Evolutionary conservation across 2,888 invertebrate genomes (phyloP), one percentile per base, ranked within the genome.

Genomic region (Amblyjoppa proteus): DNA sequence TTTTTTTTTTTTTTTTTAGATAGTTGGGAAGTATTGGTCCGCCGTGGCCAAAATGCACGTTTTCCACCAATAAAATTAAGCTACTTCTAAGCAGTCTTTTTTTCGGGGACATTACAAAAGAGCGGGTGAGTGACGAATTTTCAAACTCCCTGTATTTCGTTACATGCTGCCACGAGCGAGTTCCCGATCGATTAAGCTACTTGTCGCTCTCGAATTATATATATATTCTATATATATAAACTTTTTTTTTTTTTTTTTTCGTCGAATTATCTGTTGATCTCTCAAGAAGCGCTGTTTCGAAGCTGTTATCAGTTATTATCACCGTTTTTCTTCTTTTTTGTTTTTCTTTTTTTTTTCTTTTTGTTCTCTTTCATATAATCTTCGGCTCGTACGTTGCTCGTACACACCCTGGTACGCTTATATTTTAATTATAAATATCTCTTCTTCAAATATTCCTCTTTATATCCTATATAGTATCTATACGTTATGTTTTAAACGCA

Each of bases 361-460:
- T 88, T 84, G 87, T 86, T 77, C 88, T 89, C 88, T 90, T 81
- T 69, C 68, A 61, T 45, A 31, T 64, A 51, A 68, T 66, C 81
- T 84, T 86, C 86, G 83, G 86, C 73, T 85, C 66, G 80, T 79
- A 84, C 83, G 61, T 78, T 78, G 77, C 77, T 82, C 83, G 74
- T 74, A 86, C 83, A 88, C 89, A 89, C 89, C 88, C 88, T 89
- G 87, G 86, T 89, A 91, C 89, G 90, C 89, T 90, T 88, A 92
- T 93, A 91, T 93, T 92, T 92, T 92, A 92, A 92, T 92, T 92
- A 92, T 92, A 93, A 91, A 90, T 88, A 87, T 89, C 85, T 85
- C 88, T 90, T 91, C 90, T 91, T 90, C 87, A 88, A 88, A 89
- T 90, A 88, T 90, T 90, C 89, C 87, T 89, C 88, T 87, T 89